Conservation (phyloP, 2,113 vertebrate genomes). For the Oxyura jamaicensis region DNA sequence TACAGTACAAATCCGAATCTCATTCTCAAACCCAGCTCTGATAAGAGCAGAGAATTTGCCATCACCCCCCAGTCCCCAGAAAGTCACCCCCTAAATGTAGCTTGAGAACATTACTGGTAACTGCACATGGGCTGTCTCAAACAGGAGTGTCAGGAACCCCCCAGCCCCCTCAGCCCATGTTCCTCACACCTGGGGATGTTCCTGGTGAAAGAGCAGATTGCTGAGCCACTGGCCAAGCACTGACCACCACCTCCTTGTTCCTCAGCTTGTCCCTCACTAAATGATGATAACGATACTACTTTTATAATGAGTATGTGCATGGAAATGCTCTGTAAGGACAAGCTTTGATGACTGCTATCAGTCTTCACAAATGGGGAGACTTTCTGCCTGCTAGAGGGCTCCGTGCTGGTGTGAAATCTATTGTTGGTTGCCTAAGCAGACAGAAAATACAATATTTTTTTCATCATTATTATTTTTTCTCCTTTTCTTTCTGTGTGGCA, state of each 20-base stretch:
- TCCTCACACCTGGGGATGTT: not conserved
- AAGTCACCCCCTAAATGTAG: not conserved
- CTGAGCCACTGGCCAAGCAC: not conserved
- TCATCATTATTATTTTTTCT: rapidly evolving
- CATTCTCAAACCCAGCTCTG: not conserved
- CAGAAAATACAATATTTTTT: conserved; percentile 9
- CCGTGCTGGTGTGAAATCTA: not conserved
- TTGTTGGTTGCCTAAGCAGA: conserved; percentile 13
- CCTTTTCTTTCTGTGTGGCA: conserved; percentile 33
- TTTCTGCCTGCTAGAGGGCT: not conserved
- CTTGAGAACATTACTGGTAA: not conserved
- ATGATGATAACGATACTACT: not conserved
- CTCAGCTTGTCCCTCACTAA: not conserved
- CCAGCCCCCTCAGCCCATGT: not conserved
- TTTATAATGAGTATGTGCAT: not conserved
- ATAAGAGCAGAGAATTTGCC: not conserved
- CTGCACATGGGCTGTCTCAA: rapidly evolving
- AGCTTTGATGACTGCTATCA: not conserved
- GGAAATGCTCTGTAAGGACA: not conserved
- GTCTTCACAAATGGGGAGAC: not conserved
- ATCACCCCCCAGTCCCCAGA: not conserved
- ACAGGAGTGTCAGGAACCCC: not conserved
- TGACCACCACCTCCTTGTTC: not conserved
- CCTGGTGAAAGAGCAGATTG: not conserved
- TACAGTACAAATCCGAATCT: not conserved